Percentiles rank a stretch among this genome's conserved stretches.
Evolutionary conservation across 2,797 vertebrate species (phyloP).

Genomic region (Malurus leucopterus): DNA sequence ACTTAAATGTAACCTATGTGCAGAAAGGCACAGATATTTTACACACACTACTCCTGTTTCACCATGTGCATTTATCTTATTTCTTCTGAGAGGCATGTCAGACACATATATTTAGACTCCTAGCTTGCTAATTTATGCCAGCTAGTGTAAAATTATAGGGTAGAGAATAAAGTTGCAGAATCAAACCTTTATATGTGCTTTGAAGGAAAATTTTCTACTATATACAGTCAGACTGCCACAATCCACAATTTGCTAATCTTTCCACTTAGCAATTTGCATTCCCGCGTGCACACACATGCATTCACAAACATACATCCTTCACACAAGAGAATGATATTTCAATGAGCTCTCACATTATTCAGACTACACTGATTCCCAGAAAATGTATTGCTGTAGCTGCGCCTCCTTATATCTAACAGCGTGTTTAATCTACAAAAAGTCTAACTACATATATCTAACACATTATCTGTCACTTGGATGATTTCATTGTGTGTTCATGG

Average conservation of each 20-base stretch:
- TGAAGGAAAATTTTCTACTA: neutral
- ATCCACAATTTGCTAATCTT: conserved; percentile 36
- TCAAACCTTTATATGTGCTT: conserved; percentile 42
- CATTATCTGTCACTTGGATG: conserved; percentile 35
- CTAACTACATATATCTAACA: conserved; percentile 7
- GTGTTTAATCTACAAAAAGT: conserved; percentile 1
- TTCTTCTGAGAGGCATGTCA: conserved; percentile 49
- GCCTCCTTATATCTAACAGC: neutral
- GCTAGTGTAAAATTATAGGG: conserved; percentile 60
- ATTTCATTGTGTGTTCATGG: conserved; percentile 22
- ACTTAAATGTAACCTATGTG: neutral
- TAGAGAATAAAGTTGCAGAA: conserved; percentile 42
- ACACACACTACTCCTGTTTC: conserved; percentile 21
- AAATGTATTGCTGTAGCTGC: neutral
- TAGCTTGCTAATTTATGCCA: conserved; percentile 61
- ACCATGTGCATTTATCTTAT: conserved; percentile 20
- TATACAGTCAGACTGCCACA: neutral
- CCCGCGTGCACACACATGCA: neutral
- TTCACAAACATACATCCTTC: conserved; percentile 1
- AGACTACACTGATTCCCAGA: neutral
- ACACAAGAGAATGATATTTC: neutral
- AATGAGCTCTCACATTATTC: neutral
- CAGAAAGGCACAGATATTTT: conserved; percentile 30
- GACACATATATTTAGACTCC: conserved; percentile 55
- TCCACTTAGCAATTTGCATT: conserved; percentile 18